Percentiles rank a stretch among this genome's conserved stretches.
Evolutionary conservation across 2,797 vertebrate species (phyloP).

Genomic region (Malurus leucopterus): DNA sequence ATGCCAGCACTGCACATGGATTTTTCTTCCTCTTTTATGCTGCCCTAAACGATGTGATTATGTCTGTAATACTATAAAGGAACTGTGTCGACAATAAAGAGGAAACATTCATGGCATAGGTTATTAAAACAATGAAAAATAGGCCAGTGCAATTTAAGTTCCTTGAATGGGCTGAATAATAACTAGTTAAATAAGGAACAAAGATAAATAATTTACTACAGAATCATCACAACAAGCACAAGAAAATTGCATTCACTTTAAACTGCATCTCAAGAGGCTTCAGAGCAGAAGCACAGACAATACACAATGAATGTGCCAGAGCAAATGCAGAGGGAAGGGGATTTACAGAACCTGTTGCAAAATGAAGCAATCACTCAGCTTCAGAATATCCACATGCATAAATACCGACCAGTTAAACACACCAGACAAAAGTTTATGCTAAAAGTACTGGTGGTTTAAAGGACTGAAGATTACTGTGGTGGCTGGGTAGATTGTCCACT

Average conservation of each 20-base stretch:
- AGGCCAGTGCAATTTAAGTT: background rate
- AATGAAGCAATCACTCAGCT: background rate
- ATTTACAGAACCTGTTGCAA: background rate
- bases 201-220: slow-evolving; percentile 21
- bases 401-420: background rate
- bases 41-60: background rate
- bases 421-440: background rate
- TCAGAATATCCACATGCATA: background rate
- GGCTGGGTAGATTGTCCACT: background rate
- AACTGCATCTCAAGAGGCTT: background rate
- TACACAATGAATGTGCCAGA: background rate
- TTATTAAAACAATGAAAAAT: slow-evolving; percentile 39
- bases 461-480: background rate
- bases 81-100: slow-evolving; percentile 11
- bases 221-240: background rate
- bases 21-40: background rate
- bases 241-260: slow-evolving; percentile 2
- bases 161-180: background rate
- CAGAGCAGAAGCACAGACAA: background rate
- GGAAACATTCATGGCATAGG: background rate
- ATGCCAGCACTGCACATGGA: background rate
- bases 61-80: background rate
- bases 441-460: background rate
- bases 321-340: background rate
- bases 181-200: slow-evolving; percentile 20